A percentile compares a stretch with the other conserved stretches of the same genome.
Evolutionary conservation across 2,797 vertebrate genomes (phyloP).

Genomic region (Cossypha dichroa): DNA sequence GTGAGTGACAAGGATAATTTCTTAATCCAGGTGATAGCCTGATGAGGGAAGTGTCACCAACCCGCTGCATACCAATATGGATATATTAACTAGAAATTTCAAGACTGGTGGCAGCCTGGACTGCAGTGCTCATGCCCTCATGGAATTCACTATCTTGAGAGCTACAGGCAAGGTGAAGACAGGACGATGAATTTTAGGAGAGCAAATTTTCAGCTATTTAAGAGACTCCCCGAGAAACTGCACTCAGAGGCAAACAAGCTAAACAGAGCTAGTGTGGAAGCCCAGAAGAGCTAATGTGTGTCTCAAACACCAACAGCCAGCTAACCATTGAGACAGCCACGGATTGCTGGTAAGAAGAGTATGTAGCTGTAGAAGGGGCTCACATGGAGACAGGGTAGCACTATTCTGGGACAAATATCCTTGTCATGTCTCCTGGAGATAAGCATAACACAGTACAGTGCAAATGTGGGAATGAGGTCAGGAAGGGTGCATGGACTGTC

Average conservation of each 20-base stretch:
- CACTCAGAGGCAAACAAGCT: neutral
- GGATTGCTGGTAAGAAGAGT: neutral
- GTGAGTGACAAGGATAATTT: neutral
- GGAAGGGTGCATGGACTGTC: neutral
- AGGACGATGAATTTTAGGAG: neutral
- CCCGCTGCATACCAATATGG: neutral
- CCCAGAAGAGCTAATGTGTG: neutral
- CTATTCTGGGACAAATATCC: neutral
- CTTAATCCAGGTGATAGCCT: neutral
- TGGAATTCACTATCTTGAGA: neutral
- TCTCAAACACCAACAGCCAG: accelerated
- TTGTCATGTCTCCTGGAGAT: neutral
- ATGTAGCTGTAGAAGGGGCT: neutral
- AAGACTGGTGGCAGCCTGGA: neutral
- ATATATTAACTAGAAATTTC: neutral
- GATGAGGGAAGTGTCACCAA: neutral
- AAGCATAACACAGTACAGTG: neutral
- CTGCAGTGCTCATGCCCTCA: neutral
- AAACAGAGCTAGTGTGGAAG: neutral
- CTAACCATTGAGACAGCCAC: neutral
- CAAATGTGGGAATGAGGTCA: neutral
- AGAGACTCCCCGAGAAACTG: neutral
- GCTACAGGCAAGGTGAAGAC: neutral
- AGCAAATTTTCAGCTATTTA: neutral
- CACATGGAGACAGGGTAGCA: neutral